phyloP scores from a whole-genome alignment of 2,888 invertebrate genomes.

The Trachelus iudaicus region DNA sequence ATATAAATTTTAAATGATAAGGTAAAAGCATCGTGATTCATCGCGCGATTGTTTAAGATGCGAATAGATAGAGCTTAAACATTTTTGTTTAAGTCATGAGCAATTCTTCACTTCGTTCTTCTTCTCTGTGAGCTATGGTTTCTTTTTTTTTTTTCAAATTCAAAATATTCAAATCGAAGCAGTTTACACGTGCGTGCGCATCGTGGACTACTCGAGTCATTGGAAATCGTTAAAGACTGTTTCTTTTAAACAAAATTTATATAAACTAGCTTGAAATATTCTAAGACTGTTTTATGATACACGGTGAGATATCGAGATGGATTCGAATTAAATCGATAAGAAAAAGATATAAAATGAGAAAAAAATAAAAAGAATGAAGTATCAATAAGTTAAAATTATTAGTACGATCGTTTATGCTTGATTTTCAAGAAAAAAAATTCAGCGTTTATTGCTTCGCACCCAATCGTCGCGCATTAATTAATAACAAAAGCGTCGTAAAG shows the following conservation, averaged over 20 bases:
- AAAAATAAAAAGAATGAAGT: not conserved
- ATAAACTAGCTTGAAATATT: not conserved
- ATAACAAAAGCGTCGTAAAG: too few species aligned
- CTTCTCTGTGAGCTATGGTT: not conserved
- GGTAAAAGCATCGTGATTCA: not conserved
- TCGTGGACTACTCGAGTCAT: not conserved
- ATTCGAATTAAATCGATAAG: not conserved
- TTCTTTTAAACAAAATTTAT: not conserved
- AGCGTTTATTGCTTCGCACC: too few species aligned
- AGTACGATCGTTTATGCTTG: too few species aligned
- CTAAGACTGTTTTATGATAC: not conserved
- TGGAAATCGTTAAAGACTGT: not conserved
- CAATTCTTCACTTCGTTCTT: not conserved
- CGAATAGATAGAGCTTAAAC: conserved; percentile 29
- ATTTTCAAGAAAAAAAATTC: too few species aligned
- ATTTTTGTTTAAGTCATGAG: not conserved
- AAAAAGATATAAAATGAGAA: not conserved
- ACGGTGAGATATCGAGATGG: not conserved
- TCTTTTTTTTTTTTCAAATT: not conserved
- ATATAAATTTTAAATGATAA: not conserved
- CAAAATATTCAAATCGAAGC: not conserved
- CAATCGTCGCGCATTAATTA: too few species aligned
- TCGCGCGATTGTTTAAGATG: not conserved
- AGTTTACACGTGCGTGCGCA: not conserved
- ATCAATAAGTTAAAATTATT: too few species aligned